Conservation (phyloP, 2,113 vertebrate species). For the Columbina picui region DNA sequence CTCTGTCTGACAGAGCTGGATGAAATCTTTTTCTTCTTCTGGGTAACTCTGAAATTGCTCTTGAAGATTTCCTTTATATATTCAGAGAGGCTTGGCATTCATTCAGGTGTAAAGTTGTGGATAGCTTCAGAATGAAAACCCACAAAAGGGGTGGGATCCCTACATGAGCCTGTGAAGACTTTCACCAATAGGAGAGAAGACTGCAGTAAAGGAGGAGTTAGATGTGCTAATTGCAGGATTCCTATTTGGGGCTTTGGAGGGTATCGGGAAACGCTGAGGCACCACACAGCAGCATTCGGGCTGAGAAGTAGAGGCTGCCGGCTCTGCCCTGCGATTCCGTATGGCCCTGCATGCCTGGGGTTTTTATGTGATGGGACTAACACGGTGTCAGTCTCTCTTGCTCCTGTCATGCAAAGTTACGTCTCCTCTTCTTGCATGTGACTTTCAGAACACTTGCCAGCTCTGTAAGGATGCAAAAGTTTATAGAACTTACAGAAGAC, state of each 20-base stretch:
- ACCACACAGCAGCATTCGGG: neutral
- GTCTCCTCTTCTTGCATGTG: neutral
- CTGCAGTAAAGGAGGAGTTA: conserved; percentile 75
- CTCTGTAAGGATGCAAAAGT: neutral
- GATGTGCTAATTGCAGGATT: conserved; percentile 53
- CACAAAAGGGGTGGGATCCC: conserved; percentile 80
- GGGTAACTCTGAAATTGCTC: conserved; percentile 72
- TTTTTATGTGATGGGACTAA: neutral
- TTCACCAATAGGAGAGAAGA: conserved; percentile 75
- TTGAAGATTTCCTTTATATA: conserved; percentile 81
- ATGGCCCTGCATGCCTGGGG: neutral
- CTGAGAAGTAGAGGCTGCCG: neutral
- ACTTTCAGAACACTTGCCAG: neutral
- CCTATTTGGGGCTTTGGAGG: conserved; percentile 31
- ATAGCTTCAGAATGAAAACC: conserved; percentile 80
- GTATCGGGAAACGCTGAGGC: neutral
- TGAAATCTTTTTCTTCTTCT: conserved; percentile 53
- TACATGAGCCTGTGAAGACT: conserved; percentile 66
- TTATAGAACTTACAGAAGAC: neutral
- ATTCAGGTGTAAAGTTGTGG: conserved; percentile 88
- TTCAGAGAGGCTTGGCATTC: conserved; percentile 81
- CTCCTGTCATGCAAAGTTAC: neutral
- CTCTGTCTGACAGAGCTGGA: conserved; percentile 51
- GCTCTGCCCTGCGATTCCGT: neutral
- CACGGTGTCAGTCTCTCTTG: neutral